These are phyloP conservation scores for Enoplosus armatus DNA, from an alignment of 2,797 vertebrate genomes.

Conservation along the genomic window DNA sequence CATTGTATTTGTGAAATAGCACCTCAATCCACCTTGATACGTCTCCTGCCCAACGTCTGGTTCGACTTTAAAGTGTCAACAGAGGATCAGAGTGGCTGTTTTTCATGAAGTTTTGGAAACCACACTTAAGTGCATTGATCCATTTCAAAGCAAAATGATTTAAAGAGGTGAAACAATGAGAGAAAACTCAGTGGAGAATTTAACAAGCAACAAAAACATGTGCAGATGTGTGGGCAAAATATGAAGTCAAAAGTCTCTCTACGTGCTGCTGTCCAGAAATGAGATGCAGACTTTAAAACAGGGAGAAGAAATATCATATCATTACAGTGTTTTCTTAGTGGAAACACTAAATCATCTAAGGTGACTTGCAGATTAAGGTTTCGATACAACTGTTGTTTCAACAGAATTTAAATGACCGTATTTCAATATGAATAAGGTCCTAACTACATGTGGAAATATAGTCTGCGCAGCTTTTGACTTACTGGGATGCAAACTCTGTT, in stretches of 20 bases:
- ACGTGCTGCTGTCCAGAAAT: background rate
- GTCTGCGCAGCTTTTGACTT: too few species aligned
- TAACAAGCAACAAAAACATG: constrained; percentile 20
- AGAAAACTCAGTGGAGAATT: constrained; percentile 10
- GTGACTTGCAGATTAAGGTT: background rate
- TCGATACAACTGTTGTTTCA: background rate
- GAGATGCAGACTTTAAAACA: background rate
- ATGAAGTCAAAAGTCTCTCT: background rate
- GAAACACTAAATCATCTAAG: background rate
- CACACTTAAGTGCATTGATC: background rate
- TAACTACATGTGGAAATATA: too few species aligned
- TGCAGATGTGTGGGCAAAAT: constrained; percentile 40
- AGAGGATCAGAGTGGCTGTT: background rate
- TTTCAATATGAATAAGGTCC: background rate
- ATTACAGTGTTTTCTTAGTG: background rate
- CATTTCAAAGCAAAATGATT: constrained; percentile 27
- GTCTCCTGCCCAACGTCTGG: constrained; percentile 13
- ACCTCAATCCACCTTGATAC: constrained; percentile 27
- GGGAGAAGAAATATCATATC: background rate
- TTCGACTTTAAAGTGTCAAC: constrained; percentile 21
- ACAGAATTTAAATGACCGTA: background rate
- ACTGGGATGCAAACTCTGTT: background rate
- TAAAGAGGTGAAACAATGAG: constrained; percentile 37
- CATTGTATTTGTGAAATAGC: constrained; percentile 7
- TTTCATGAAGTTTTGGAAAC: constrained; percentile 21